A percentile compares a stretch with the other conserved stretches of the same genome.
Evolutionary conservation across 2,888 invertebrate species (phyloP).

Genomic region (Julus scanicus): DNA sequence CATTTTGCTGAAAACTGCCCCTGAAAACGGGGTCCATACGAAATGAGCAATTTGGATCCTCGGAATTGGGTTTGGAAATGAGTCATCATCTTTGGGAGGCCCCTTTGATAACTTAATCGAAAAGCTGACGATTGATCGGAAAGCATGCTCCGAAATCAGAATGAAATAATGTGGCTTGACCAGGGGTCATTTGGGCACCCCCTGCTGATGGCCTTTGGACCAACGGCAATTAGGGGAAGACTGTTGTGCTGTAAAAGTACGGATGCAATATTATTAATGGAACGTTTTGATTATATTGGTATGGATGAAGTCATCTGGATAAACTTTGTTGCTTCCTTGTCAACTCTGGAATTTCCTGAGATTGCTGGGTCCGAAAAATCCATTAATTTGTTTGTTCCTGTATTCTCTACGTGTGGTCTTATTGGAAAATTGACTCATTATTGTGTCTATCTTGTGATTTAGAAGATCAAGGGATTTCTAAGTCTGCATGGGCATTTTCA

Average conservation of each 20-base stretch:
- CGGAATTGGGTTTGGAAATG: not conserved
- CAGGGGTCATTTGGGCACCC: constrained; percentile 13
- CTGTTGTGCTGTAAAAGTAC: not conserved
- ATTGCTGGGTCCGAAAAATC: too few relatives aligned
- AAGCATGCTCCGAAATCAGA: constrained; percentile 8
- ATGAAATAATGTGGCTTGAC: not conserved
- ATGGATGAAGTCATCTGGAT: not conserved
- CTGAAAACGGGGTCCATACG: not conserved
- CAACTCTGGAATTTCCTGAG: too few relatives aligned
- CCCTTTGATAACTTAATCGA: constrained; percentile 2
- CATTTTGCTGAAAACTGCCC: not conserved
- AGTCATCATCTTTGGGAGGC: not conserved
- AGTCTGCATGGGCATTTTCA: too few relatives aligned
- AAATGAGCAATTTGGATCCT: constrained; percentile 25
- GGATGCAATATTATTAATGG: not conserved
- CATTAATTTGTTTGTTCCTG: too few relatives aligned
- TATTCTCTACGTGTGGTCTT: too few relatives aligned
- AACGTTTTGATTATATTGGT: not conserved
- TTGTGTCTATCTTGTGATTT: too few relatives aligned
- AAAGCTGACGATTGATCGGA: constrained; percentile 8
- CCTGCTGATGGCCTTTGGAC: not conserved
- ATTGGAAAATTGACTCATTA: too few relatives aligned
- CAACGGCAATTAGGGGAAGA: not conserved
- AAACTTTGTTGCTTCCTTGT: too few relatives aligned
- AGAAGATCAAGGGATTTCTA: too few relatives aligned